Evolutionary conservation across 2,888 invertebrate species (phyloP), one percentile per base, ranked within the genome.

Genomic region (Andrena dorsata): DNA sequence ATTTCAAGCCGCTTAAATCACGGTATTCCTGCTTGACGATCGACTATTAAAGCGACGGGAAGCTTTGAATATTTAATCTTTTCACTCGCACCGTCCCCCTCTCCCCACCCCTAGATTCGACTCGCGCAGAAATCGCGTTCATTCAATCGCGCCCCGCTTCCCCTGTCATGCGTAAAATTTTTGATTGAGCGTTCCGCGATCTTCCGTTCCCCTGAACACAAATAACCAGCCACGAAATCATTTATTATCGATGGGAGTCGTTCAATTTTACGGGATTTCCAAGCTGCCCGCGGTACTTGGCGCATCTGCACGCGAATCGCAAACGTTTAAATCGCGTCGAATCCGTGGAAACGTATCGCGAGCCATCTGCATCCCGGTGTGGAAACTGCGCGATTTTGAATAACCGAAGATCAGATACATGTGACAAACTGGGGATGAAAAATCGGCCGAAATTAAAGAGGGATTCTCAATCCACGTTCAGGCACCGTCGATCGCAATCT

Each of bases 101-200:
- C 8, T 13, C 30, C 26, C 30, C 13, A 0, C 10, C 10, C 1
- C 8, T 23, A 4, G 23, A 23, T 26, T 20, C 56, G 77, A 23
- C 49, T 47, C 60, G 23, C 35, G 23, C 66, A n/a, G 61, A 64
- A 80, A 80, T 66, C 47, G 20, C 35, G 77, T 13, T 47, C 47
- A 35, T 63, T 78, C 78, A 41, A 35, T 72, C 61, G 61, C 49
- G 65, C 23, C 4, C 13, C 53, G 65, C 56, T 78, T 78, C 28
- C 66, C 51, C 20, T 8, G 20, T 66, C 65, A 35, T 61, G 78
- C 80, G 71, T 78, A 63, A 80, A 80, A 80, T 80, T 78, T 79
- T 69, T 76, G 69, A 79, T 76, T 35, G 76, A 76, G 16, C 76
- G 61, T 61, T 63, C 61, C 78, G 26, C 80, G 26, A 78, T 66